Evolutionary conservation across 2,113 vertebrate species (phyloP).

Genomic region (Grammomys dolichurus): DNA sequence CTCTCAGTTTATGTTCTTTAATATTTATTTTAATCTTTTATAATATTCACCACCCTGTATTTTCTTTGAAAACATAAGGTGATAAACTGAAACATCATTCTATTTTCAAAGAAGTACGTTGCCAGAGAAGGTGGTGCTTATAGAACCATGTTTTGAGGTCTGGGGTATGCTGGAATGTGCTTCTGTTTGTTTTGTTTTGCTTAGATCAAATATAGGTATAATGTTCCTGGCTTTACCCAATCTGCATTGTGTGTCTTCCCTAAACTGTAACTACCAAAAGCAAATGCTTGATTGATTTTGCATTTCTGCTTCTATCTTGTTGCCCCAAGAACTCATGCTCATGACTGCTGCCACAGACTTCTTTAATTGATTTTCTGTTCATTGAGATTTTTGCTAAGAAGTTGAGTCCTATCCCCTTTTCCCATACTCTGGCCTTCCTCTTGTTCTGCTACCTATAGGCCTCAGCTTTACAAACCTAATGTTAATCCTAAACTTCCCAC

Average conservation of each 20-base stretch:
- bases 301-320: neutral
- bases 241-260: neutral
- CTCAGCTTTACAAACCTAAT: neutral
- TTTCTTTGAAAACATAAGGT: conserved; percentile 29
- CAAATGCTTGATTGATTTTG: neutral
- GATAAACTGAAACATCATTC: neutral
- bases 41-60: neutral
- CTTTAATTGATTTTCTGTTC: neutral
- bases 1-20: conserved; percentile 58
- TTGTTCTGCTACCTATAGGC: neutral
- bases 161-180: neutral
- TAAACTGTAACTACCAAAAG: neutral
- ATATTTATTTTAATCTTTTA: conserved; percentile 50
- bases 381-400: neutral
- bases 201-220: neutral
- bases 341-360: neutral
- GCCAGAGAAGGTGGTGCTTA: neutral
- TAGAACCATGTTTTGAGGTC: neutral
- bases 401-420: neutral
- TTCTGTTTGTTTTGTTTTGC: neutral
- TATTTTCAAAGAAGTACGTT: neutral
- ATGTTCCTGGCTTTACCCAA: neutral
- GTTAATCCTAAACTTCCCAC: neutral
- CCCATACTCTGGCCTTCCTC: neutral
- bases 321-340: neutral